Conservation (phyloP, 2,797 vertebrate genomes). For the Anguilla marmorata region DNA sequence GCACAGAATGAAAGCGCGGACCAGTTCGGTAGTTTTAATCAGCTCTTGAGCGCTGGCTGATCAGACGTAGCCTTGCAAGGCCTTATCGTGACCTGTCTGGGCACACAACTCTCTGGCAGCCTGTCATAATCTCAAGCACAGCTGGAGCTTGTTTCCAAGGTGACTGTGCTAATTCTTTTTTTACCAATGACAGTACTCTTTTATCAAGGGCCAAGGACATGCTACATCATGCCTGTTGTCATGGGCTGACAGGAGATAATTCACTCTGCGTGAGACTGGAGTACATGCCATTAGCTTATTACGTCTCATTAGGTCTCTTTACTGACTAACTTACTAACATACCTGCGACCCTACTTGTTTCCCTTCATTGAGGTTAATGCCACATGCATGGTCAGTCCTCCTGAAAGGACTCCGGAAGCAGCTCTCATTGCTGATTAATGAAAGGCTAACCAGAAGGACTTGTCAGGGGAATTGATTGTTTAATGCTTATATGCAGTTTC, state of each 20-base stretch:
- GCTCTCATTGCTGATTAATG: neutral
- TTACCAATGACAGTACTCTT: conserved; percentile 10
- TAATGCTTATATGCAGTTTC: neutral
- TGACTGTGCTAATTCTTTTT: neutral
- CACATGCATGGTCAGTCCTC: neutral
- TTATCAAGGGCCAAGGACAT: conserved; percentile 31
- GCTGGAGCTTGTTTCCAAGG: conserved; percentile 23
- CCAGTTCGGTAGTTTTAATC: conserved; percentile 14
- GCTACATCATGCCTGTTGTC: neutral
- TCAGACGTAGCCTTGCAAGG: neutral
- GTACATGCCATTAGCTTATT: neutral
- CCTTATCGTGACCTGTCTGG: neutral
- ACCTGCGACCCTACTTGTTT: neutral
- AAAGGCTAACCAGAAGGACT: neutral
- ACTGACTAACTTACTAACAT: neutral
- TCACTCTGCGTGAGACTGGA: conserved; percentile 1
- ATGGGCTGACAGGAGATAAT: neutral
- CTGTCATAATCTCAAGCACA: neutral
- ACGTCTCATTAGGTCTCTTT: neutral
- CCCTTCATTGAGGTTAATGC: neutral
- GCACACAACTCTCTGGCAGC: neutral
- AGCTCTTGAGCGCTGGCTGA: neutral
- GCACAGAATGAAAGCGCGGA: neutral
- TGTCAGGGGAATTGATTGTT: neutral
- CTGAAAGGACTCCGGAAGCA: neutral